Evolutionary conservation across 2,797 vertebrate species (phyloP), one percentile per base, ranked within the genome.

Genomic region (Molossus molossus): DNA sequence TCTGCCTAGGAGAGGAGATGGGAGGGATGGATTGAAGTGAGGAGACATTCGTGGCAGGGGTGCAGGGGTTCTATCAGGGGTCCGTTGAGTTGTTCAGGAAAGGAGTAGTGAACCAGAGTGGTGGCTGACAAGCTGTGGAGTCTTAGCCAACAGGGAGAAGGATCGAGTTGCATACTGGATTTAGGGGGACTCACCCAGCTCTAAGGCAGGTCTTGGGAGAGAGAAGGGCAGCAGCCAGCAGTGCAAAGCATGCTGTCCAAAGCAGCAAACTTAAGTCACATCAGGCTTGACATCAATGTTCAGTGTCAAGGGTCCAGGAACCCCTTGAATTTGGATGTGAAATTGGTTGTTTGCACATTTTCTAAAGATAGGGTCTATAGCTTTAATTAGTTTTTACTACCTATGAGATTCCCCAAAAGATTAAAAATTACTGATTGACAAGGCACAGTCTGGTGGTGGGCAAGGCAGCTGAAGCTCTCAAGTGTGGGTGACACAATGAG

Each of bases 31-130:
- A 58, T 15, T 67, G 18, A 86, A 57, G 50, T 1, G 0, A 93
- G 58, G 73, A 70, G 64, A 89, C 7, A n/a, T 15, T 58, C 4
- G 9, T 25, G 87, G 23, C 14, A 40, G 48, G 48, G 53, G n/a
- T 53, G 13, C 72, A 79, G 53, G 53, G n/a, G 21, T 14, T 87
- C 21, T 86, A 9, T 40, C 37, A 37, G 88, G 33, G 64, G 1
- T 18, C 5, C n/a, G 17, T 8, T 86, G 93, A 75, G 69, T 53
- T 80, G 70, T 37, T 92, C 70, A 60, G 62, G 81, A 94, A 93
- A 85, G 60, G 13, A 50, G 3, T 45, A 37, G 20, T 48, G 62
- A 84, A 25, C 20, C 65, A 48, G 70, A 79, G 67, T 17, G 14
- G 37, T 80, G 65, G 82, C 82, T 87, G 81, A 73, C 70, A 21